A percentile compares a stretch with the other conserved stretches of the same genome.
These are phyloP conservation scores for Drosophila lacteicornis DNA, from an alignment of 1,140 invertebrate species.

Conservation along the genomic window DNA sequence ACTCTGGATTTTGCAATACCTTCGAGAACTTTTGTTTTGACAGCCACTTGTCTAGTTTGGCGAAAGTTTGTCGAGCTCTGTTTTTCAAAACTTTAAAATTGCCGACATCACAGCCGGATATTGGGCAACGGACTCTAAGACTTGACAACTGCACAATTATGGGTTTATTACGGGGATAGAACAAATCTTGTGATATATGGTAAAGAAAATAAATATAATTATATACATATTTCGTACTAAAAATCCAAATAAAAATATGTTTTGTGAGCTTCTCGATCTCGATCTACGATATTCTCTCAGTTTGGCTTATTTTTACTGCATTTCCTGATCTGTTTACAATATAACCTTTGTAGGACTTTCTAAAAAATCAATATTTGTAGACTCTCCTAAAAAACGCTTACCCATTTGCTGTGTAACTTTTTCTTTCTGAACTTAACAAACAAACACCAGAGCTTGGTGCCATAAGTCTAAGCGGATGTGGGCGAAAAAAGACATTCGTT, in stretches of 20 bases:
- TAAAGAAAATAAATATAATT: background rate
- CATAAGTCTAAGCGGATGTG: background rate
- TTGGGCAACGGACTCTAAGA: background rate
- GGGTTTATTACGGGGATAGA: background rate
- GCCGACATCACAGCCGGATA: constrained; percentile 20
- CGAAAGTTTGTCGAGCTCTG: constrained; percentile 26
- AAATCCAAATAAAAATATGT: no score
- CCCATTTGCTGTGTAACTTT: background rate
- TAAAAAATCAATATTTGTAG: background rate
- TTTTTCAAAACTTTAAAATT: constrained; percentile 45
- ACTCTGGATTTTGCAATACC: constrained; percentile 8
- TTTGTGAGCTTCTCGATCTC: no score
- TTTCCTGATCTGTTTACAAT: background rate
- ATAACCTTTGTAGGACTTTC: background rate
- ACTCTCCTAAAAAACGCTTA: background rate
- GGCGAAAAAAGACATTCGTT: background rate
- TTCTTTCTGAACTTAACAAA: background rate
- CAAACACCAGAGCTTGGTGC: background rate
- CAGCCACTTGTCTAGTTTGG: constrained; percentile 37
- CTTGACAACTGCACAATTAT: constrained; percentile 6
- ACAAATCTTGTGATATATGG: background rate
- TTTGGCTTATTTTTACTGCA: no score
- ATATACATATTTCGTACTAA: no score
- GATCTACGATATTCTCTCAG: no score
- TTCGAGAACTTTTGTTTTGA: constrained; percentile 38